Base-by-base conservation (phyloP, 2,797 vertebrate species). In the Thamnophis elegans region DNA sequence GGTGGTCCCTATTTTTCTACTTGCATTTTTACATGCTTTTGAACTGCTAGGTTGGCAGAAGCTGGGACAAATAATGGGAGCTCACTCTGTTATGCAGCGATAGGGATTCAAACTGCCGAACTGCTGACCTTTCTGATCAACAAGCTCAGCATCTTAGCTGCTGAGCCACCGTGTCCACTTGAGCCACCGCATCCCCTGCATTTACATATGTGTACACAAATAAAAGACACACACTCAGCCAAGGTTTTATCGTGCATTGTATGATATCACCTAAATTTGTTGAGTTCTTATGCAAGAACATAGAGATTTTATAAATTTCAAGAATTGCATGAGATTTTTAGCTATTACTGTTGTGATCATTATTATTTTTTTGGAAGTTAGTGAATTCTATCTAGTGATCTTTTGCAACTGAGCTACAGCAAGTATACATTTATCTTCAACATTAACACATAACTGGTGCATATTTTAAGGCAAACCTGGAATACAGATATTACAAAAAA, bases 401-500 rank as follows among this genome's bases (percentile, higher is more conserved):
- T 73, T 36, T 73, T 73, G 16, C 55, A 85, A 91, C 85, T 68
- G 8, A 8, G 78, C 10, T 88, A 32, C 59, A 53, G 32, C 59
- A 90, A 54, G 16, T 56, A 93, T 88, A 51, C 62, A 54, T 20
- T 18, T 20, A 5, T 59, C 87, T 94, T 94, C 56, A 91, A 42
- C 2, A 51, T 53, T 55, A 94, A 90, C 90, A 11, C 56, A 87
- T 88, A 89, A 91, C 68, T 89, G 92, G 65, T 47, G 90, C 28
- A 90, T 92, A 56, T 56, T 87, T 94, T 91, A 85, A 62, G 5
- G 82, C 22, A 55, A 89, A 12, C 89, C 58, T 91, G 59, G 56
- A 62, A 92, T 91, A 4, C 18, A 73, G 26, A 82, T n/a, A 60
- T 85, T 82, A 87, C 78, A 36, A 86, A 25, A 53, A 22, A 36